Percentiles rank a stretch among this genome's conserved stretches.
Evolutionary conservation across 1,140 invertebrate species (phyloP).

Genomic region (Drosophila pallidifrons): DNA sequence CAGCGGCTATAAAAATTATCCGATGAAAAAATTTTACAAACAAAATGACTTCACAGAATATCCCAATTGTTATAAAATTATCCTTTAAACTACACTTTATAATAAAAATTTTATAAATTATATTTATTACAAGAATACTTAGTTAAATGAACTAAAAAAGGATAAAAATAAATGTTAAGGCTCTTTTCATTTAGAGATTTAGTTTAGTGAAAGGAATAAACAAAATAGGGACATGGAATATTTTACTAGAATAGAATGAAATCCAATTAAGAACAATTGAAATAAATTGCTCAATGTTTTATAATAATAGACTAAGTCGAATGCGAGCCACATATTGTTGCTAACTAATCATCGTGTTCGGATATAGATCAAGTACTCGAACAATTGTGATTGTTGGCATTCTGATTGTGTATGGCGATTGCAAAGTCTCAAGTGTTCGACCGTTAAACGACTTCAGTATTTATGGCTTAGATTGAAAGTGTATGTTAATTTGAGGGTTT

Average conservation of each 20-base stretch:
- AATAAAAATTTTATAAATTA: too few species aligned
- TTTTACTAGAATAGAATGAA: neutral
- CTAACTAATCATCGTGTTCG: neutral
- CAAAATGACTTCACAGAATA: too few species aligned
- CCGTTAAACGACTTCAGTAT: slow-evolving; percentile 13
- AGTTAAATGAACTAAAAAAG: too few species aligned
- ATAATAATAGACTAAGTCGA: neutral
- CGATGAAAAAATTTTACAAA: too few species aligned
- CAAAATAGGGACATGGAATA: neutral
- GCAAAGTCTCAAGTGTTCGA: slow-evolving; percentile 7
- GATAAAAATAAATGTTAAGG: too few species aligned
- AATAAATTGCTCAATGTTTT: neutral
- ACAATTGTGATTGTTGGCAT: slow-evolving; percentile 13
- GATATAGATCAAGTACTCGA: neutral
- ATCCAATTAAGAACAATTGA: neutral
- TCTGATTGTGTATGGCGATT: slow-evolving; percentile 4
- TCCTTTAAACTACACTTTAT: too few species aligned
- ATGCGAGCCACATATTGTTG: neutral
- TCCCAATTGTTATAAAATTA: too few species aligned
- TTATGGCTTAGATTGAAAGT: slow-evolving; percentile 21
- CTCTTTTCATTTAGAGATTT: too few species aligned
- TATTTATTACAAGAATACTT: too few species aligned
- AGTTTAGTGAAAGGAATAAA: too few species aligned
- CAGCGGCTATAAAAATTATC: too few species aligned
- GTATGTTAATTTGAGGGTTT: slow-evolving; percentile 23